Percentiles rank a stretch among this genome's conserved stretches.
phyloP scores from a whole-genome alignment of 2,113 vertebrate species.

The Turnix velox region DNA sequence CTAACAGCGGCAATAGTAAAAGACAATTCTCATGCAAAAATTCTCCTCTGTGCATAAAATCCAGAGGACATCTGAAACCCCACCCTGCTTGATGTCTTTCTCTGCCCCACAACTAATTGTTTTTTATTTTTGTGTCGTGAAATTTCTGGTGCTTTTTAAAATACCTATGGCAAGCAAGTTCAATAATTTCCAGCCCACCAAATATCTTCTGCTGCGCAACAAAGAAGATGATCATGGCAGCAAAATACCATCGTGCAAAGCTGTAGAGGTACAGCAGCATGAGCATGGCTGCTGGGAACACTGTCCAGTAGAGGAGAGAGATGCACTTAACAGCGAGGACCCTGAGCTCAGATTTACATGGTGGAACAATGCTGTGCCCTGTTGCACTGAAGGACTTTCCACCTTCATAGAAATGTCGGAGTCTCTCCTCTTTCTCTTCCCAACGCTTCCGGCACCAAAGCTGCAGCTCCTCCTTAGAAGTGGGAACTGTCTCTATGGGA shows the following conservation, averaged over 20 bases:
- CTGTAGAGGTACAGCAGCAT: conserved; percentile 79
- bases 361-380: conserved; percentile 74
- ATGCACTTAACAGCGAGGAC: conserved; percentile 82
- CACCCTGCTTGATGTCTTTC: neutral
- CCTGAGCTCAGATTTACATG: conserved; percentile 90
- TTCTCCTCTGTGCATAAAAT: conserved; percentile 47
- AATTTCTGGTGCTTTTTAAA: conserved; percentile 69
- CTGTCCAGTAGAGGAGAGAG: conserved; percentile 89
- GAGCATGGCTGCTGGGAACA: conserved; percentile 77
- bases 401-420: conserved; percentile 83
- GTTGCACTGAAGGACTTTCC: conserved; percentile 74
- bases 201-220: conserved; percentile 81
- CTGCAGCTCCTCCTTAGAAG: conserved; percentile 78
- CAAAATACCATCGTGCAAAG: conserved; percentile 79
- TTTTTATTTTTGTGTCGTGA: conserved; percentile 66
- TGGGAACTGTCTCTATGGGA: conserved; percentile 77
- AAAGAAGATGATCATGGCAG: conserved; percentile 75
- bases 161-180: conserved; percentile 84
- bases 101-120: neutral
- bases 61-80: conserved; percentile 4
- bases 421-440: conserved; percentile 90
- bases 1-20: conserved; percentile 54
- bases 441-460: conserved; percentile 91
- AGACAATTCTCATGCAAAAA: conserved; percentile 74
- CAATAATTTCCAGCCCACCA: conserved; percentile 90